These are phyloP conservation scores for Naja naja DNA, from an alignment of 2,113 vertebrate genomes.

Conservation along the genomic window DNA sequence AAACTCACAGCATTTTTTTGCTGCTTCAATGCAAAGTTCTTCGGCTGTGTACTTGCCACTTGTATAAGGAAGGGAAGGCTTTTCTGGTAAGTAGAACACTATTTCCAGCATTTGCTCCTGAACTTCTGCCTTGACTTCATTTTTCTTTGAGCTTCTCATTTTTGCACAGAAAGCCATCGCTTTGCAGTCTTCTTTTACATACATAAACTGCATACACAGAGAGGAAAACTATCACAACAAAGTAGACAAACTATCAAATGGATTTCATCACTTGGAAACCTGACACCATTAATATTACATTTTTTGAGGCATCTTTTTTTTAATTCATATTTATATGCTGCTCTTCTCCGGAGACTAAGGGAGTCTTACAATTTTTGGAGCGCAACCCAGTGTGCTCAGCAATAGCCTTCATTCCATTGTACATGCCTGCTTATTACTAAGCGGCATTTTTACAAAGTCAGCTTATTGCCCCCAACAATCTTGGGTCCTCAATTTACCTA, in stretches of 20 bases:
- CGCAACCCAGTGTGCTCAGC: no score
- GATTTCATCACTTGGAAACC: no score
- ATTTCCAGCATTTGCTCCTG: slow-evolving; percentile 82
- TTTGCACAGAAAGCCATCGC: slow-evolving; percentile 96
- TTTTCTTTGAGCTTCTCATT: slow-evolving; percentile 84
- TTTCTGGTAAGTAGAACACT: slow-evolving; percentile 80
- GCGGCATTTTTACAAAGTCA: no score
- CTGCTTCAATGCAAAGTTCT: slow-evolving; percentile 85
- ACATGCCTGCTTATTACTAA: no score
- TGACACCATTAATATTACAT: not conserved
- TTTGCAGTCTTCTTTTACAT: slow-evolving; percentile 79
- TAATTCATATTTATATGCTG: no score
- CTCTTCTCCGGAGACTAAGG: no score
- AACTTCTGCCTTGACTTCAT: slow-evolving; percentile 65
- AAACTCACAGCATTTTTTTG: slow-evolving; percentile 85
- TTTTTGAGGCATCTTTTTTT: not conserved
- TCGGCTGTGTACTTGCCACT: slow-evolving; percentile 81
- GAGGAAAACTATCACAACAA: rapidly evolving
- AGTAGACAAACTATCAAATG: not conserved
- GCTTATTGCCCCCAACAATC: no score
- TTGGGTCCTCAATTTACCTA: no score
- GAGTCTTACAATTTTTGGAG: no score
- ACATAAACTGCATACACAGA: slow-evolving; percentile 75
- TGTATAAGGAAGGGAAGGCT: slow-evolving; percentile 70
- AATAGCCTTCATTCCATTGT: no score